Conservation (phyloP, 2,113 vertebrate genomes). For the Girardinichthys multiradiatus region DNA sequence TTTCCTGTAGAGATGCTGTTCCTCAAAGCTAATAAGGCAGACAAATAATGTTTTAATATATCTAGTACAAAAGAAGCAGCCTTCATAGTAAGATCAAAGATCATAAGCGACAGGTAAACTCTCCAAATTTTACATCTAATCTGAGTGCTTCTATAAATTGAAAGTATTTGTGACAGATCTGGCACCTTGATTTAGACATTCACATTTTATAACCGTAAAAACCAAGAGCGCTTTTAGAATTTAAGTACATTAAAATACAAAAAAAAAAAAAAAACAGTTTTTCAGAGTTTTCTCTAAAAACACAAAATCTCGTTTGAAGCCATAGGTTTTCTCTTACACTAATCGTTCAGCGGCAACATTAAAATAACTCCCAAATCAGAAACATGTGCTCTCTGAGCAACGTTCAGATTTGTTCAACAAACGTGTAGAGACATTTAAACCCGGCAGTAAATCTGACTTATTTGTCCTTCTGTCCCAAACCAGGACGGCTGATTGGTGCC, state of each 20-base stretch:
- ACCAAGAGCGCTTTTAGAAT: background rate
- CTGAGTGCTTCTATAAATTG: background rate
- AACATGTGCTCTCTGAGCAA: no score
- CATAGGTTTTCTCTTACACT: background rate
- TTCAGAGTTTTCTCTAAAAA: background rate
- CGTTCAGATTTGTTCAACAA: no score
- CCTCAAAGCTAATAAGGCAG: background rate
- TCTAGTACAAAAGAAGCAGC: background rate
- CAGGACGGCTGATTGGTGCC: constrained; percentile 29
- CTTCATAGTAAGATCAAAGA: background rate
- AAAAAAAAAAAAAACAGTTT: background rate
- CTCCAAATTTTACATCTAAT: constrained; percentile 5
- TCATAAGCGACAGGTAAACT: background rate
- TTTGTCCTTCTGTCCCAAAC: constrained; percentile 49
- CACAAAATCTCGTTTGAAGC: background rate
- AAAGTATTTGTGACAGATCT: background rate
- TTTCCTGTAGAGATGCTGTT: background rate
- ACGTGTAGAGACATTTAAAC: no score
- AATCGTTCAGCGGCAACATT: background rate
- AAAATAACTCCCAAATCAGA: background rate
- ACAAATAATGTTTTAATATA: background rate
- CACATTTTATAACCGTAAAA: background rate
- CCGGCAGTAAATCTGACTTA: background rate
- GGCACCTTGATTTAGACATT: background rate
- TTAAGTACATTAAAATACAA: no score